These are phyloP conservation scores for Rhodinocichla rosea DNA, from an alignment of 2,113 vertebrate species.

Conservation along the genomic window DNA sequence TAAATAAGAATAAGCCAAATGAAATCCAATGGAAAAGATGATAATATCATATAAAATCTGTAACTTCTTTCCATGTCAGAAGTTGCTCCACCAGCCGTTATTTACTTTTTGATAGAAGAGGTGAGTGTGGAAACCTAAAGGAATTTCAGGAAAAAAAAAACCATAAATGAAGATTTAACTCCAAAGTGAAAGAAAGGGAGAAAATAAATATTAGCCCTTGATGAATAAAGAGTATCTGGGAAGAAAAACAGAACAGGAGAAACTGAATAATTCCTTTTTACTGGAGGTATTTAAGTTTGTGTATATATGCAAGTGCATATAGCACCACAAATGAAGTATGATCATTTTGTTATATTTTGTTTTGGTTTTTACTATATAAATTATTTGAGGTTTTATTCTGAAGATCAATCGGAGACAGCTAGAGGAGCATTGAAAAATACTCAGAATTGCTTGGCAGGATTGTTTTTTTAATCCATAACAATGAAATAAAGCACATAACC, in stretches of 20 bases:
- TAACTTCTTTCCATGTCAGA: background rate
- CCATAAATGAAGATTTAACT: background rate
- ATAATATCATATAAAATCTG: background rate
- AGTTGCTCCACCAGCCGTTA: background rate
- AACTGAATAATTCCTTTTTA: background rate
- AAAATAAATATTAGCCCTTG: background rate
- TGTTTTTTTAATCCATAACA: background rate
- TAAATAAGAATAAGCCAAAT: background rate
- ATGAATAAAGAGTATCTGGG: background rate
- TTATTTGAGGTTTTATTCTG: background rate
- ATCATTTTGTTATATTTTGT: background rate
- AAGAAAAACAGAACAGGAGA: background rate
- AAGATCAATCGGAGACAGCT: background rate
- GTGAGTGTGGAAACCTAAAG: background rate
- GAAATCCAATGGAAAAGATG: background rate
- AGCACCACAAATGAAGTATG: background rate
- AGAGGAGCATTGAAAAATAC: background rate
- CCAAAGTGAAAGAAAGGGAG: background rate
- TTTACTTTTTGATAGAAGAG: background rate
- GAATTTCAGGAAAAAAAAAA: background rate
- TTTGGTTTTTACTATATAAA: background rate
- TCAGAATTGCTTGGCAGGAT: background rate
- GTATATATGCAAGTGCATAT: background rate
- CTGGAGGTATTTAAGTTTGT: background rate
- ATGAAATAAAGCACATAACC: background rate